Evolutionary conservation across 2,797 vertebrate genomes (phyloP), one percentile per base, ranked within the genome.

Genomic region (Anguilla anguilla): DNA sequence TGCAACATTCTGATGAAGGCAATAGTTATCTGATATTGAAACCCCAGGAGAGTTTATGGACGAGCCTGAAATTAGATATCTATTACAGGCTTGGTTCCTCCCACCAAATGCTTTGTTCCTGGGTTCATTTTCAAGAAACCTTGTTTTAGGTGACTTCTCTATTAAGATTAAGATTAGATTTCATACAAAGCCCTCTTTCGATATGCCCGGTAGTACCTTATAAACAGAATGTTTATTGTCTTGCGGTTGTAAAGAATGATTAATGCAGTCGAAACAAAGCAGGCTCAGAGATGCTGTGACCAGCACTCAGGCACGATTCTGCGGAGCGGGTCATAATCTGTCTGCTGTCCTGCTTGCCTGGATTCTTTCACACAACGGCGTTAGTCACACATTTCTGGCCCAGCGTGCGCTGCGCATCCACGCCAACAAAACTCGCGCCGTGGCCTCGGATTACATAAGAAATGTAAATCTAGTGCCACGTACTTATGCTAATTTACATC

Each of bases 331-430:
- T 92, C 67, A 85, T 88, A 90, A 88, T 89, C 74, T 67, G 84
- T 85, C 86, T 88, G 51, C 74, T 87, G 51, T 91, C 86, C 88
- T 86, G 89, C 88, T 86, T 91, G 88, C n/a, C 51, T n/a, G 28
- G 17, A 57, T 59, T 55, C 51, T 84, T 92, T 90, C 90, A 86
- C 91, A 91, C 90, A 93, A 92, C 89, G 87, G 91, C 82, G 88
- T 88, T 88, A 92, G 92, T 92, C 92, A 93, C 69, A 67, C 90
- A 90, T 43, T 88, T 84, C 87, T 90, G 83, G 17, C 86, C 90
- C 86, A 91, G 89, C 92, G 91, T 93, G 85, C 84, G 87, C 83
- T 85, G 87, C 91, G 84, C 91, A 57, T 6, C 74, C 89, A 85
- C 61, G 25, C 43, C 31, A 84, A 92, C 89, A 89, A 82, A 82